A percentile compares a stretch with the other conserved stretches of the same genome.
Evolutionary conservation across 2,113 vertebrate genomes (phyloP).

Genomic region (Epinephelus fuscoguttatus): DNA sequence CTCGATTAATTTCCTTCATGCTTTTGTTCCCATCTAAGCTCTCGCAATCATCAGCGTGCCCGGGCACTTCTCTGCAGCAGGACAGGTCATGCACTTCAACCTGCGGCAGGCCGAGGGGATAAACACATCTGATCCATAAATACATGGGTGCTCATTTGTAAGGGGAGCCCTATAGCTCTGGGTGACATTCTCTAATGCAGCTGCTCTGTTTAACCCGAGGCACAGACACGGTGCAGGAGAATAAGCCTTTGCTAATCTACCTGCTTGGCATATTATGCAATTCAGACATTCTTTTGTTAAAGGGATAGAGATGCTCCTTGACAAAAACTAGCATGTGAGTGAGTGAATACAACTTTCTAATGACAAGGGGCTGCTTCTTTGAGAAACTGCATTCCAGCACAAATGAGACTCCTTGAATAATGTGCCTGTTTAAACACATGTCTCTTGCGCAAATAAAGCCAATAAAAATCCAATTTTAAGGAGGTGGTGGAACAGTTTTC

Average conservation of each 20-base stretch:
- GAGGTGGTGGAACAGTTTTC: constrained; percentile 9
- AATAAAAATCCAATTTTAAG: neutral
- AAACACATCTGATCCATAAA: constrained; percentile 77
- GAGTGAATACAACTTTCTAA: constrained; percentile 18
- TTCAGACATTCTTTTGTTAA: constrained; percentile 74
- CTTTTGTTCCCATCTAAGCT: constrained; percentile 55
- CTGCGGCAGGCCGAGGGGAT: constrained; percentile 54
- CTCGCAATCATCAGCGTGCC: constrained; percentile 49
- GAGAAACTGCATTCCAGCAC: constrained; percentile 31
- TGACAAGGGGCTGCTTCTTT: constrained; percentile 2
- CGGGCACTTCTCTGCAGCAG: constrained; percentile 38
- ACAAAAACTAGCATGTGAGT: constrained; percentile 26
- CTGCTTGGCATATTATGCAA: constrained; percentile 61
- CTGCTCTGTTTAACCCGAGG: constrained; percentile 73
- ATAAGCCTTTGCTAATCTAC: constrained; percentile 75
- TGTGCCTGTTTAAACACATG: neutral
- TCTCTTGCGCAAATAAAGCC: constrained; percentile 29
- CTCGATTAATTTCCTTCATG: constrained; percentile 56
- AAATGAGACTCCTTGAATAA: neutral
- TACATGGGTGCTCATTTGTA: constrained; percentile 59
- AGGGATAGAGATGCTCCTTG: constrained; percentile 48
- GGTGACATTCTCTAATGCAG: constrained; percentile 73
- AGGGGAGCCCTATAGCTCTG: constrained; percentile 43
- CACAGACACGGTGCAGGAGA: constrained; percentile 57
- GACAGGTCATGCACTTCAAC: constrained; percentile 69